These are phyloP conservation scores for Halictus rubicundus DNA, from an alignment of 1,140 invertebrate genomes.

Conservation along the genomic window DNA sequence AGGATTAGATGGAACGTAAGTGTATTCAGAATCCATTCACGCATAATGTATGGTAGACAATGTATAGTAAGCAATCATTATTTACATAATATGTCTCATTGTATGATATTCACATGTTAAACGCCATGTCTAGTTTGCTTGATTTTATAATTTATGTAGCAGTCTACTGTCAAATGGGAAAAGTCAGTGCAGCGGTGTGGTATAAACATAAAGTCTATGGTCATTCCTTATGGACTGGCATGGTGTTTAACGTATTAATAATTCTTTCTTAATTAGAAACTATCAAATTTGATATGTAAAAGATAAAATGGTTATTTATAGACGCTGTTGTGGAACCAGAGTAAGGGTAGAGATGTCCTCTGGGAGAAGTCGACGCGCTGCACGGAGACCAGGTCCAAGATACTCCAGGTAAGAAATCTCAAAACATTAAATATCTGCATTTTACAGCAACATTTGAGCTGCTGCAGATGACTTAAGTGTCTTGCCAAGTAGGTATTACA, in stretches of 20 bases:
- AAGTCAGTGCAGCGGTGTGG: too few relatives aligned
- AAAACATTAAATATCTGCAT: constrained; percentile 27
- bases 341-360: constrained; percentile 94
- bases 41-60: too few relatives aligned
- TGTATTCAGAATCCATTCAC: constrained; percentile 57
- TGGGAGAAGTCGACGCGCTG: constrained; percentile 88
- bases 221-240: too few relatives aligned
- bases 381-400: constrained; percentile 79
- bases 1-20: constrained; percentile 96
- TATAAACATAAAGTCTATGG: too few relatives aligned
- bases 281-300: not conserved
- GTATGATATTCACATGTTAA: not conserved
- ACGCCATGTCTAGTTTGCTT: too few relatives aligned
- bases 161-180: too few relatives aligned
- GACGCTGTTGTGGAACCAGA: constrained; percentile 90
- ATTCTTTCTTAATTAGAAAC: not conserved
- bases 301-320: constrained; percentile 72
- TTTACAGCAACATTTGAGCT: constrained; percentile 67
- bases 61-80: not conserved
- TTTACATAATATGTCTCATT: not conserved
- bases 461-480: constrained; percentile 60
- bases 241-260: too few relatives aligned
- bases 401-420: constrained; percentile 80
- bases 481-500: constrained; percentile 72
- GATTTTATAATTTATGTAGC: too few relatives aligned